Percentiles rank a stretch among this genome's conserved stretches.
Conservation (phyloP, 2,888 invertebrate species). For the Idaea aversata region DNA sequence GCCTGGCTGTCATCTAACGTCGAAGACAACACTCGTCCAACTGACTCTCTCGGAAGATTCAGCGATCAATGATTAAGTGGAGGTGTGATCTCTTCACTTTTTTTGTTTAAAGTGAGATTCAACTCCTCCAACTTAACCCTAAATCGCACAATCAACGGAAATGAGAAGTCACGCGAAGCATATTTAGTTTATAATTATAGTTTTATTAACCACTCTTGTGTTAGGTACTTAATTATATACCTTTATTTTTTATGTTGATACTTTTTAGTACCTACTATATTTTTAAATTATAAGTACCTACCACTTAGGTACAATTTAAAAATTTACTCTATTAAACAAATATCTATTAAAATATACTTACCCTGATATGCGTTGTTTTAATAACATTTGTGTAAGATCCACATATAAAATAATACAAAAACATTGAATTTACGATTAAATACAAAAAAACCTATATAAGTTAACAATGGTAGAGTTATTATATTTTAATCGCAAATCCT, state of each 20-base stretch:
- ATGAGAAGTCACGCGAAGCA: constrained; percentile 9
- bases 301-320: no score
- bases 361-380: not conserved
- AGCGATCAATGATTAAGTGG: constrained; percentile 77
- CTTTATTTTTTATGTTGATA: no score
- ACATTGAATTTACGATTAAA: not conserved
- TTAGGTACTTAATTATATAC: not conserved
- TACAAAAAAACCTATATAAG: not conserved
- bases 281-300: no score
- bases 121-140: constrained; percentile 82
- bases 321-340: no score
- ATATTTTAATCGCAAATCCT: not conserved
- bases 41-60: constrained; percentile 7
- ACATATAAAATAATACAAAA: not conserved
- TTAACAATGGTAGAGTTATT: not conserved
- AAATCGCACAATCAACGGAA: constrained; percentile 54
- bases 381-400: not conserved
- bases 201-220: not conserved
- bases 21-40: not conserved
- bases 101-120: constrained; percentile 80
- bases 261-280: no score
- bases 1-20: not conserved
- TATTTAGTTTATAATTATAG: not conserved
- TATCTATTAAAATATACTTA: no score
- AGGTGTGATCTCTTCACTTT: constrained; percentile 82